These are phyloP conservation scores for Cremastinae sp. DNA, from an alignment of 2,888 invertebrate species.

Conservation along the genomic window DNA sequence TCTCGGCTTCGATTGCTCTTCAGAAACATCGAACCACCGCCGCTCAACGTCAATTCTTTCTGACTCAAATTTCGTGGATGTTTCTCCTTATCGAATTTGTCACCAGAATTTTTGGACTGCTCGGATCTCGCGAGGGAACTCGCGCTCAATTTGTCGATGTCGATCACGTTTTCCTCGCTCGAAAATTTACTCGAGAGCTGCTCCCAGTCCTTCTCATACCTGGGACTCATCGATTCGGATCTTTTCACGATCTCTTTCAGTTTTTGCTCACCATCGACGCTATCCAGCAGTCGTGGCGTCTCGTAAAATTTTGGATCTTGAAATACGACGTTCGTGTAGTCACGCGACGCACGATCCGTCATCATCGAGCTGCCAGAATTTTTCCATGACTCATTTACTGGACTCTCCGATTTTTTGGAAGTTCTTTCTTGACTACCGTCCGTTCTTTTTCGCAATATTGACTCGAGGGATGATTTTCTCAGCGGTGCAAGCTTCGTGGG, in stretches of 20 bases:
- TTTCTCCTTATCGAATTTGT: conserved; percentile 77
- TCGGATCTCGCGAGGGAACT: conserved; percentile 70
- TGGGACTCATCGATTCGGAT: conserved; percentile 80
- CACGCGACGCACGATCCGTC: conserved; percentile 73
- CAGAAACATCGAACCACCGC: conserved; percentile 85
- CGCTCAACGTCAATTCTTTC: conserved; percentile 78
- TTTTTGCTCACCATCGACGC: conserved; percentile 80
- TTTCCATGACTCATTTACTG: no score
- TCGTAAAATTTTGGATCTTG: conserved; percentile 78
- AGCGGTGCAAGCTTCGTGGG: conserved; percentile 75
- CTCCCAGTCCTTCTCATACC: conserved; percentile 81
- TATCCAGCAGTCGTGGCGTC: conserved; percentile 73
- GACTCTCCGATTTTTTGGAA: conserved; percentile 57
- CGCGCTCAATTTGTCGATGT: conserved; percentile 76
- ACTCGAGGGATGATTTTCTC: conserved; percentile 66
- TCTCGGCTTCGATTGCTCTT: conserved; percentile 80
- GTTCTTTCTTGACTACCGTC: conserved; percentile 29
- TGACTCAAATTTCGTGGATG: conserved; percentile 79
- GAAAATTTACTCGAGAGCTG: conserved; percentile 76
- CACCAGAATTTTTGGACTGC: conserved; percentile 42
- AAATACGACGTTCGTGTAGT: conserved; percentile 76
- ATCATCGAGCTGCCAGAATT: conserved; percentile 65
- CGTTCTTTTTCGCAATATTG: conserved; percentile 58
- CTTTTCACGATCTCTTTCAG: conserved; percentile 81
- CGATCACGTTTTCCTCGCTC: conserved; percentile 77